Evolutionary conservation across 2,888 invertebrate species (phyloP).

Genomic region (Erebia ligea): DNA sequence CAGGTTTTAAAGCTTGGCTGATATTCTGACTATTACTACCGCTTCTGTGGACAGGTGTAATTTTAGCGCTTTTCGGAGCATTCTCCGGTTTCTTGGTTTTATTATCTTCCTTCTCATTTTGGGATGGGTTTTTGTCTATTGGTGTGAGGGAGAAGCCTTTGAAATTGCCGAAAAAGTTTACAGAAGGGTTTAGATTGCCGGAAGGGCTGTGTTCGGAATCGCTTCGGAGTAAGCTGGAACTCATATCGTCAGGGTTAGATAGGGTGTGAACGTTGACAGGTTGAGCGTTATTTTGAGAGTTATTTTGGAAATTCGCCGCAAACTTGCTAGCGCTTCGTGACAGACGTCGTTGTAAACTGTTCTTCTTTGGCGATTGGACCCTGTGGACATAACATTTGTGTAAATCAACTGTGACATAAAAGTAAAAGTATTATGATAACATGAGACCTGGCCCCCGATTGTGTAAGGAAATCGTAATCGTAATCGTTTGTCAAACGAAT

Average conservation of each 20-base stretch:
- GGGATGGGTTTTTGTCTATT: slow-evolving; percentile 56
- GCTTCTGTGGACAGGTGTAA: slow-evolving; percentile 75
- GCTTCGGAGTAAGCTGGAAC: slow-evolving; percentile 85
- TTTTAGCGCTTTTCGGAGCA: slow-evolving; percentile 79
- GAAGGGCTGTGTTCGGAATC: slow-evolving; percentile 77
- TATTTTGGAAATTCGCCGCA: slow-evolving; percentile 73
- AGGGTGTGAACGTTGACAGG: slow-evolving; percentile 77
- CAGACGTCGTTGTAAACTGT: slow-evolving; percentile 70
- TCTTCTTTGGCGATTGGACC: slow-evolving; percentile 74
- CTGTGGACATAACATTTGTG: slow-evolving; percentile 49
- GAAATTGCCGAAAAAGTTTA: slow-evolving; percentile 92
- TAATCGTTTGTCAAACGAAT: too few species aligned
- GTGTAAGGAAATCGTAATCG: too few species aligned
- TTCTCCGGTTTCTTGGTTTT: slow-evolving; percentile 41
- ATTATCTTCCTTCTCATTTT: slow-evolving; percentile 33
- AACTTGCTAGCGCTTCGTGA: slow-evolving; percentile 77
- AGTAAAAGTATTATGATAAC: background rate
- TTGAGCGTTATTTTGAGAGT: slow-evolving; percentile 62
- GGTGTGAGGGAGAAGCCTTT: slow-evolving; percentile 92
- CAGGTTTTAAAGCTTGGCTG: slow-evolving; percentile 71
- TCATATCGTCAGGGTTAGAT: slow-evolving; percentile 87
- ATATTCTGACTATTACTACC: slow-evolving; percentile 69
- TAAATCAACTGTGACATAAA: background rate
- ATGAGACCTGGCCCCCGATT: background rate
- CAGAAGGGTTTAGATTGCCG: slow-evolving; percentile 73